These are phyloP conservation scores for Poeciliopsis occidentalis DNA, from an alignment of 2,113 vertebrate genomes.

Conservation along the genomic window DNA sequence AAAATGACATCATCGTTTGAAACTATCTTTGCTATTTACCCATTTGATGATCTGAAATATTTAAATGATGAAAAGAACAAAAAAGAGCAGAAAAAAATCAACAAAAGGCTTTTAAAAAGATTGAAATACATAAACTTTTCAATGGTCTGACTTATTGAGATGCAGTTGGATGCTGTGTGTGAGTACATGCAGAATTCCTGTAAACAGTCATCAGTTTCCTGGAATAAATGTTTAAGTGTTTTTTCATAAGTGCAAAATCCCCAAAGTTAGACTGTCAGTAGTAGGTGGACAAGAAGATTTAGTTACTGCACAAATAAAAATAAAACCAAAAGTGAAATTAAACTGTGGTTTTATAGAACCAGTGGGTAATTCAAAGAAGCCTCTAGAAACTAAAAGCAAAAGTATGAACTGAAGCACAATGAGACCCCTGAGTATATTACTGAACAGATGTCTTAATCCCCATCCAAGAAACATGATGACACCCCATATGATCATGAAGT, in stretches of 20 bases:
- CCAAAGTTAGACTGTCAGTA: not conserved
- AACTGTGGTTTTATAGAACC: not conserved
- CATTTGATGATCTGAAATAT: no score
- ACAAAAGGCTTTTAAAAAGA: no score
- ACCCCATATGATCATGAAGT: not conserved
- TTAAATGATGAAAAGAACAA: no score
- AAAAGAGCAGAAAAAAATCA: no score
- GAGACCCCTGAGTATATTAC: not conserved
- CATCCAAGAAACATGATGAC: not conserved
- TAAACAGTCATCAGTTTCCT: not conserved
- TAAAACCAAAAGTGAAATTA: conserved; percentile 11
- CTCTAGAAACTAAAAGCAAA: conserved; percentile 24
- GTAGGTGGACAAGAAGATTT: not conserved
- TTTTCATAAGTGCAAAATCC: not conserved
- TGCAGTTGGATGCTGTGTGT: not conserved
- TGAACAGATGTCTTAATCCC: not conserved
- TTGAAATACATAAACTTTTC: no score
- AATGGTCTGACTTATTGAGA: no score
- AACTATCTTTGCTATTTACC: no score
- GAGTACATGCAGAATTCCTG: not conserved
- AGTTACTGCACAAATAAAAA: not conserved
- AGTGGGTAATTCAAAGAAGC: not conserved
- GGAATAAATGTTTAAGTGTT: not conserved
- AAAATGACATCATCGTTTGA: no score
- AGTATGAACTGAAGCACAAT: not conserved